Evolutionary conservation across 2,113 vertebrate species (phyloP).

Genomic region (Heterocephalus glaber): DNA sequence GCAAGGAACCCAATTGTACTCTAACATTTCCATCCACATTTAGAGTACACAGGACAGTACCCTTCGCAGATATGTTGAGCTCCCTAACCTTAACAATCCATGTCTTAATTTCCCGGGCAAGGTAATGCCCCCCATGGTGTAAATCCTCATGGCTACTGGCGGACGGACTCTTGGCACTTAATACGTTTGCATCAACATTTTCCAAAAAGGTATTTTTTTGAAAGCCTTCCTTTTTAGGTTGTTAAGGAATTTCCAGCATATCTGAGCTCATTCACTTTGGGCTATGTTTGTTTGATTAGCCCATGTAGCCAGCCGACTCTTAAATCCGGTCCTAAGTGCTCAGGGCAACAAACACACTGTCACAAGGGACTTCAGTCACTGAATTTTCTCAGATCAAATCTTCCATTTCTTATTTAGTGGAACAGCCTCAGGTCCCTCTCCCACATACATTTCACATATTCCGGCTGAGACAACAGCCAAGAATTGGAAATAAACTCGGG

Average conservation of each 20-base stretch:
- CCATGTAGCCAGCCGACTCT: neutral
- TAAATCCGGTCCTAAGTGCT: neutral
- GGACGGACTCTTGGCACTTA: neutral
- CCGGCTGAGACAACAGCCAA: neutral
- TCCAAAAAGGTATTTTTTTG: neutral
- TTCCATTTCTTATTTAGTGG: neutral
- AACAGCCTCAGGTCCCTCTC: accelerated
- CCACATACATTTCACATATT: neutral
- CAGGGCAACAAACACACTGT: neutral
- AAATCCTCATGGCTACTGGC: neutral
- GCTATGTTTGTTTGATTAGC: neutral
- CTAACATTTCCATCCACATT: neutral
- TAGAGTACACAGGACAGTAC: neutral
- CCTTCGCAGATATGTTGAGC: neutral
- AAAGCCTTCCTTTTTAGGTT: neutral
- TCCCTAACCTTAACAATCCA: neutral
- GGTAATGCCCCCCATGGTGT: neutral
- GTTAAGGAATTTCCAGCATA: neutral
- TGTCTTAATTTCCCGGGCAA: neutral
- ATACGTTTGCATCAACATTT: neutral
- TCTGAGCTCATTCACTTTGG: neutral
- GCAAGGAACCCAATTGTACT: neutral
- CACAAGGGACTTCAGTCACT: neutral
- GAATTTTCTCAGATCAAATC: neutral
- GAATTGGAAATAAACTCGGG: neutral